Conservation (phyloP, 1,140 invertebrate species). For the Drosophila busckii region DNA sequence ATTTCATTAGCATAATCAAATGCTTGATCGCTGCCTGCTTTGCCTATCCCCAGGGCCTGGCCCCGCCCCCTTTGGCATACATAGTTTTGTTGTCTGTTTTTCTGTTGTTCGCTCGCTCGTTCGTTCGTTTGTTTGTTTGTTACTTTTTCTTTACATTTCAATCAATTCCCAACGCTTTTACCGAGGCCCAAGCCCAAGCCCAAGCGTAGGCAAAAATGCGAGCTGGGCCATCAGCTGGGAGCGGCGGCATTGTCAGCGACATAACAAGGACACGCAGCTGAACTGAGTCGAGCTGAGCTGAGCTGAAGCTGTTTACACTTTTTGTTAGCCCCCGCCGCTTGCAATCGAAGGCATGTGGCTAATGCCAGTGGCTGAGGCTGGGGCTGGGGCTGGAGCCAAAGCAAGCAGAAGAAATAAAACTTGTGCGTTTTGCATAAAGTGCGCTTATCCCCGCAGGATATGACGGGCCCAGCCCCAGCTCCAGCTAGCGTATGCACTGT, state of each 20-base stretch:
- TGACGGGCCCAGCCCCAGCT: conserved; percentile 36
- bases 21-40: conserved; percentile 11
- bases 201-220: conserved; percentile 50
- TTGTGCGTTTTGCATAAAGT: conserved; percentile 74
- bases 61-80: conserved; percentile 2
- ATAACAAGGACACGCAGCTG: conserved; percentile 60
- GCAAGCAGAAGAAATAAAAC: conserved; percentile 36
- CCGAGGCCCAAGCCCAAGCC: conserved; percentile 27
- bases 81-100: conserved; percentile 3
- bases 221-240: conserved; percentile 66
- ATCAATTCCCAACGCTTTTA: conserved; percentile 72
- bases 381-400: too few species aligned
- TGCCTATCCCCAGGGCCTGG: neutral
- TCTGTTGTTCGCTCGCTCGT: too few species aligned
- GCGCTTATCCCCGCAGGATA: conserved; percentile 72
- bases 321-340: too few species aligned
- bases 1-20: conserved; percentile 77
- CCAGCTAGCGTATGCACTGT: conserved; percentile 48
- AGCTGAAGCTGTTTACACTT: conserved; percentile 63
- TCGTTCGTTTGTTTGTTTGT: conserved; percentile 54
- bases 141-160: conserved; percentile 51
- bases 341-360: too few species aligned
- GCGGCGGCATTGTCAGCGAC: conserved; percentile 67
- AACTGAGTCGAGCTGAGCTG: conserved; percentile 20
- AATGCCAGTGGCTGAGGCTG: too few species aligned